Conservation (phyloP, 2,888 invertebrate genomes). For the Strigamia crassipes region DNA sequence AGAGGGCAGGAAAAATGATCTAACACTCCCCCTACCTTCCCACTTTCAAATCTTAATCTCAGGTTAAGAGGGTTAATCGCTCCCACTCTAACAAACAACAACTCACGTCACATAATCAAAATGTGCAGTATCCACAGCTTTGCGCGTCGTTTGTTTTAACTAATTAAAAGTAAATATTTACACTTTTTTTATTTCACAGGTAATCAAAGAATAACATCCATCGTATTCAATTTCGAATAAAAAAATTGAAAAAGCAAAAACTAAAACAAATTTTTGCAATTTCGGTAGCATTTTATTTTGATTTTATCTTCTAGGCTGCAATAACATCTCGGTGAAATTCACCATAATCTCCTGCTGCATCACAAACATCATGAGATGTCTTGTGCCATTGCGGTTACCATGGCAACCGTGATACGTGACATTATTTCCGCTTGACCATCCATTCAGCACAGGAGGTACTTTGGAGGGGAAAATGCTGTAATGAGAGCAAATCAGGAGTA, state of each 20-base stretch:
- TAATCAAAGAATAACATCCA: no score
- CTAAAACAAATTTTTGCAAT: background rate
- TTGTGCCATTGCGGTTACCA: constrained; percentile 18
- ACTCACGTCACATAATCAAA: constrained; percentile 15
- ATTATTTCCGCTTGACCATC: constrained; percentile 42
- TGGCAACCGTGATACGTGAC: constrained; percentile 25
- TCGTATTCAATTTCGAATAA: no score
- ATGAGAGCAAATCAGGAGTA: constrained; percentile 40
- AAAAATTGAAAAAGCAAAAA: background rate
- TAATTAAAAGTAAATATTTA: constrained; percentile 39
- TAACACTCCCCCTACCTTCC: background rate
- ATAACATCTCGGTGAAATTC: constrained; percentile 23
- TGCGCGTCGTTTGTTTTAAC: constrained; percentile 20
- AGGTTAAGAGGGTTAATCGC: constrained; percentile 40
- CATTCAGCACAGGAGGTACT: constrained; percentile 38
- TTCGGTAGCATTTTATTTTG: background rate
- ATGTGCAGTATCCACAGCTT: background rate
- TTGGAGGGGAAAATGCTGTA: constrained; percentile 27
- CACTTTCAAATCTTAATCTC: constrained; percentile 37
- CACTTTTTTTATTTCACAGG: background rate
- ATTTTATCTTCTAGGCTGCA: constrained; percentile 12
- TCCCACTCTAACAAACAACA: constrained; percentile 20
- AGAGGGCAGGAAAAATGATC: constrained; percentile 3
- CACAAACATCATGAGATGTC: constrained; percentile 23
- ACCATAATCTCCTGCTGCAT: constrained; percentile 37